Percentiles rank a stretch among this genome's conserved stretches.
Evolutionary conservation across 64 coral and sea anemone genomes (phyloP).

Genomic region (Anthopleura sola): DNA sequence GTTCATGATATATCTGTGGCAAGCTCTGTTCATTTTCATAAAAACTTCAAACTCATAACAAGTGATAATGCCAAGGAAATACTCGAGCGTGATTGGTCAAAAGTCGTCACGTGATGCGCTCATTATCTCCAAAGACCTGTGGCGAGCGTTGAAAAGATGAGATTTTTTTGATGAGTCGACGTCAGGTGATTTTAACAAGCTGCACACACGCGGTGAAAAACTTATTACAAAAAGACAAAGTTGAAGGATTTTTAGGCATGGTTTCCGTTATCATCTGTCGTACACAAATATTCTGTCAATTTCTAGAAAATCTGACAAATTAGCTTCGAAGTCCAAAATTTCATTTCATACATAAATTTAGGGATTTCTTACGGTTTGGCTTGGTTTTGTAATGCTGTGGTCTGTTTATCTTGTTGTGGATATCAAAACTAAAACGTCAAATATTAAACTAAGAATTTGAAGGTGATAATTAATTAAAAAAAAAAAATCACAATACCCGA

Average conservation of each 20-base stretch:
- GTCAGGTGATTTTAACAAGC: not conserved
- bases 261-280: not conserved
- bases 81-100: not conserved
- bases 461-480: not conserved
- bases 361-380: not conserved
- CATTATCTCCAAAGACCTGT: not conserved
- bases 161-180: not conserved
- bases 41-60: slow-evolving; percentile 4
- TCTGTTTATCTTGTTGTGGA: not conserved
- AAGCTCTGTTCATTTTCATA: not conserved
- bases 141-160: not conserved
- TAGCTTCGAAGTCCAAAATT: not conserved
- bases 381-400: not conserved
- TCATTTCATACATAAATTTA: not conserved
- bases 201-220: slow-evolving; percentile 27
- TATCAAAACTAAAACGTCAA: not conserved
- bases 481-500: not conserved
- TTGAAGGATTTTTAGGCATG: not conserved
- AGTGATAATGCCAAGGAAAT: not conserved
- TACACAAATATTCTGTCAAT: not conserved
- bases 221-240: not conserved
- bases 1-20: not conserved
- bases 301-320: no score
- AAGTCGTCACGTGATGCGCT: not conserved
- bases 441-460: not conserved